Evolutionary conservation across 1,140 invertebrate genomes (phyloP), one percentile per base, ranked within the genome.

Genomic region (Caligus rogercresseyi): DNA sequence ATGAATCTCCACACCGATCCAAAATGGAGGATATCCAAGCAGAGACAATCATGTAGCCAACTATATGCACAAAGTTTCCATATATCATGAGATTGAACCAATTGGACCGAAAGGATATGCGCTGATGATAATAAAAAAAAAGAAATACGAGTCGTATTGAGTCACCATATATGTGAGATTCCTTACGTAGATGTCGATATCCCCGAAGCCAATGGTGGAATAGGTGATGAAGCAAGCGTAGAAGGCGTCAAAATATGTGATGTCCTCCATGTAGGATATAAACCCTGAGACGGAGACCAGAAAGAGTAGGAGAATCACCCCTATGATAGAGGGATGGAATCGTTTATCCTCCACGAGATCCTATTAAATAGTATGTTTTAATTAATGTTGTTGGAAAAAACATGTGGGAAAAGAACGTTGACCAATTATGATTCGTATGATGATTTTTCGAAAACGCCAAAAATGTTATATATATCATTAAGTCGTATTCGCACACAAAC

Each of bases 141-240:
- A 11, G 7, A 43, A 11, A 43, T 43, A 43, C n/a, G 31, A 43
- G n/a, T n/a, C n/a, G 31, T 43, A 43, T 43, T 7, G 7, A 11
- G 7, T 43, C 7, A 43, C 31, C n/a, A 11, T 7, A 43, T 43
- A 43, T 43, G n/a, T n/a, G n/a, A n/a, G n/a, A n/a, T n/a, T n/a
- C n/a, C n/a, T 60, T 31, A 60, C 57, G 26, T 26, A 60, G 18
- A 60, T 60, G 24, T 60, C 79, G 67, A 85, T 81, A 68, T 90
- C 87, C 2, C 86, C 86, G 65, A 90, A 86, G 15, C 87, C 87
- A 52, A 90, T 89, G 0, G 87, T 90, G 0, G 85, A 83, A 56
- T 90, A 76, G 0, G 87, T 87, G 25, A 89, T 85, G 71, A 90
- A 90, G 70, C 86, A 88, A 72, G 89, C 89, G 72, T 90, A 90